Evolutionary conservation across 2,888 invertebrate genomes (phyloP).

Genomic region (Saturnia pavonia): DNA sequence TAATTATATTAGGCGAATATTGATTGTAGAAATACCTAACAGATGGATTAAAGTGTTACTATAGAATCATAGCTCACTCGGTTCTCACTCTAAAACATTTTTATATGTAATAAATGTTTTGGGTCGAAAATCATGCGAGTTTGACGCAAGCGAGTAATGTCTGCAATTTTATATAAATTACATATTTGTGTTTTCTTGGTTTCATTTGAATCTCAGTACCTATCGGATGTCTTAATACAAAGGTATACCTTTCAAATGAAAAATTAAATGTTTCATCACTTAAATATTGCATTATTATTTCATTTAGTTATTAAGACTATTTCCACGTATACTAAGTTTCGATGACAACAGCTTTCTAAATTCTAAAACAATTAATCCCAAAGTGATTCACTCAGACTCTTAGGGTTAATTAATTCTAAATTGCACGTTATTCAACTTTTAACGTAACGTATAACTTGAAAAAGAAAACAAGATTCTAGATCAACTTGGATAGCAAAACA

Average conservation of each 20-base stretch:
- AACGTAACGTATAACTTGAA: too few relatives aligned
- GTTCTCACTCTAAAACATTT: slow-evolving; percentile 23
- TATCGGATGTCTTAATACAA: slow-evolving; percentile 77
- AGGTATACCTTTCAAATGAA: slow-evolving; percentile 81
- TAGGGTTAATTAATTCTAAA: too few relatives aligned
- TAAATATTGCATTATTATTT: slow-evolving; percentile 44
- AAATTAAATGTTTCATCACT: slow-evolving; percentile 81
- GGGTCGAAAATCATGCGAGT: slow-evolving; percentile 24
- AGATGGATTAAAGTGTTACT: slow-evolving; percentile 29
- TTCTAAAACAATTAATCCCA: too few relatives aligned
- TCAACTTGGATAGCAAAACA: too few relatives aligned
- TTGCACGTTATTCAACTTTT: too few relatives aligned
- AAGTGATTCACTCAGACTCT: too few relatives aligned
- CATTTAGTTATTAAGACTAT: slow-evolving; percentile 27
- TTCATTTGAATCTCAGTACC: slow-evolving; percentile 82
- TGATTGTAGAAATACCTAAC: slow-evolving; percentile 54
- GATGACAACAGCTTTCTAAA: too few relatives aligned
- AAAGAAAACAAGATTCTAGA: too few relatives aligned
- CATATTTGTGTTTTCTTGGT: slow-evolving; percentile 66
- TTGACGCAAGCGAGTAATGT: slow-evolving; percentile 31
- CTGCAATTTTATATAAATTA: slow-evolving; percentile 71
- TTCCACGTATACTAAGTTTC: too few relatives aligned
- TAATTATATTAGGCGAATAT: slow-evolving; percentile 76
- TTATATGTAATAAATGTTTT: slow-evolving; percentile 16
- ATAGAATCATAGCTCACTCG: slow-evolving; percentile 31